phyloP scores from a whole-genome alignment of 2,797 vertebrate species.

The Arremon brunneinucha region DNA sequence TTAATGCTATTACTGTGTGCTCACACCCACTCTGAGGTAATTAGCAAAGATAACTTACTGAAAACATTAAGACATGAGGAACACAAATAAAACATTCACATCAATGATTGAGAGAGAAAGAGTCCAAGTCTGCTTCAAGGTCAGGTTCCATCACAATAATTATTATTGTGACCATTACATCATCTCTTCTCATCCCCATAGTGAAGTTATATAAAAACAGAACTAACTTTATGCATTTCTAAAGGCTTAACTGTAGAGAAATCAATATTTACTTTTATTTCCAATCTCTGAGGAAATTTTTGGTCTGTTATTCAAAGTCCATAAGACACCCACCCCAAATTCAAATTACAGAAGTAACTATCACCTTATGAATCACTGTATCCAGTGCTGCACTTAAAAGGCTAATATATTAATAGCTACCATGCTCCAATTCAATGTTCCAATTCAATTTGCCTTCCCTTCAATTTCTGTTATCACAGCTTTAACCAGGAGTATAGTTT shows the following conservation, averaged over 20 bases:
- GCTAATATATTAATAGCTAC: not conserved
- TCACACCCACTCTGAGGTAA: not conserved
- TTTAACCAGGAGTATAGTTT: not conserved
- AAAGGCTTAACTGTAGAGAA: not conserved
- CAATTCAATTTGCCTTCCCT: not conserved
- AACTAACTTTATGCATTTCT: not conserved
- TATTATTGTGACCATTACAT: not conserved
- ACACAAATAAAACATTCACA: not conserved
- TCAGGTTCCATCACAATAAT: not conserved
- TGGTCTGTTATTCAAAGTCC: not conserved
- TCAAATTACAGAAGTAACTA: not conserved
- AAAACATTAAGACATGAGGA: not conserved
- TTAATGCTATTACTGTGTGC: not conserved
- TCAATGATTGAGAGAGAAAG: not conserved
- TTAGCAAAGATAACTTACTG: not conserved
- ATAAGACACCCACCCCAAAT: not conserved
- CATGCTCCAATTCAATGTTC: not conserved
- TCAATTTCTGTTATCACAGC: not conserved
- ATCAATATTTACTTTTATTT: not conserved
- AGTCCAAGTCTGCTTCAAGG: not conserved
- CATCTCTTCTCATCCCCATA: not conserved
- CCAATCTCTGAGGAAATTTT: not conserved
- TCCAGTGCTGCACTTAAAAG: not conserved
- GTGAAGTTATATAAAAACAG: not conserved
- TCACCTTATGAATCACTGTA: not conserved